These are phyloP conservation scores for Heloderma charlesbogerti DNA, from an alignment of 2,113 vertebrate species.

Conservation along the genomic window DNA sequence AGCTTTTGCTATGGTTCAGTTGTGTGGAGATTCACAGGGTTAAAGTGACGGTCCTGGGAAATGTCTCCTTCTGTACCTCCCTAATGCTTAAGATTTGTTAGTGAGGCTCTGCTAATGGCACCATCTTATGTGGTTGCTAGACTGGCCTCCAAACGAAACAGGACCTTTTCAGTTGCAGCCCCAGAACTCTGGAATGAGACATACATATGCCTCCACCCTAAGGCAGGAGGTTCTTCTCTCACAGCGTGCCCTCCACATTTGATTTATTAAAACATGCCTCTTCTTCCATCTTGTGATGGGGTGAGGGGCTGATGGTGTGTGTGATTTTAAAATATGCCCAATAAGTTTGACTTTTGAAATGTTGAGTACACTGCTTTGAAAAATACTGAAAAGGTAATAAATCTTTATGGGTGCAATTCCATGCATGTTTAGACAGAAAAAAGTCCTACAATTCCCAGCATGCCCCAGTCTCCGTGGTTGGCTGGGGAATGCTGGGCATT, in stretches of 20 bases:
- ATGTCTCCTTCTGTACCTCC: neutral
- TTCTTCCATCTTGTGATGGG: neutral
- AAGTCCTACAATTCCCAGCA: no score
- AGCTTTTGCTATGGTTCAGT: neutral
- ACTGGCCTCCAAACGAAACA: neutral
- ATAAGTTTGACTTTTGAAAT: neutral
- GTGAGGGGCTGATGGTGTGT: no score
- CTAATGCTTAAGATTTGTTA: neutral
- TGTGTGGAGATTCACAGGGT: neutral
- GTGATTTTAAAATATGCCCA: neutral
- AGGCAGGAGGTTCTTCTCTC: neutral
- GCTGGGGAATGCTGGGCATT: no score
- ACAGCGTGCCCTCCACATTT: neutral
- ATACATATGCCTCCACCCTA: neutral
- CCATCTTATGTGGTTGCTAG: neutral
- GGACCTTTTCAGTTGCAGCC: neutral
- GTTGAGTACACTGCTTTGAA: neutral
- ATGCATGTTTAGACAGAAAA: no score
- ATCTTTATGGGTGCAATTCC: neutral
- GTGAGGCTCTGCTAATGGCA: neutral
- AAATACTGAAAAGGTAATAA: neutral
- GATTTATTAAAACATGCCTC: neutral
- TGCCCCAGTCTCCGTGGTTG: no score
- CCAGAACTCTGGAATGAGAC: neutral
- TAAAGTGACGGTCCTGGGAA: neutral